Evolutionary conservation across 2,888 invertebrate genomes (phyloP).

Genomic region (Lasioglossum vierecki): DNA sequence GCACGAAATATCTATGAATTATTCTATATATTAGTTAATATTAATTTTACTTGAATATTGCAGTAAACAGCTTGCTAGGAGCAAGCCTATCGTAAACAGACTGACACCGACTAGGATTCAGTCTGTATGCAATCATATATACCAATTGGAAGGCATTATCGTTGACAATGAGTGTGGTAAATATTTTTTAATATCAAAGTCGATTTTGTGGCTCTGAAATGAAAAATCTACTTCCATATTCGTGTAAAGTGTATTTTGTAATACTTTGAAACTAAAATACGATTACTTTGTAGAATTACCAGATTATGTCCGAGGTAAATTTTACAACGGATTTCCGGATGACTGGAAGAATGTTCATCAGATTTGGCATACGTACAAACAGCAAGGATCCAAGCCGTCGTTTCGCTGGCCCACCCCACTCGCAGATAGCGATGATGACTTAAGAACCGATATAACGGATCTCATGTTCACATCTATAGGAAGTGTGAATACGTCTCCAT

Average conservation of each 20-base stretch:
- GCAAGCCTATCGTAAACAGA: constrained; percentile 77
- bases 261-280: not conserved
- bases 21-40: not conserved
- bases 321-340: constrained; percentile 81
- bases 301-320: constrained; percentile 78
- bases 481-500: not conserved
- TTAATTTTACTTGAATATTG: constrained; percentile 27
- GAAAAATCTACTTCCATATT: not conserved
- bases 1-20: not conserved
- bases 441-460: constrained; percentile 75
- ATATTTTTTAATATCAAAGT: not conserved
- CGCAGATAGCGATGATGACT: constrained; percentile 79
- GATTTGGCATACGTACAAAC: constrained; percentile 76
- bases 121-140: constrained; percentile 75
- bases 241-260: not conserved
- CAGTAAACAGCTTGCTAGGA: constrained; percentile 74
- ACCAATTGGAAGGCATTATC: constrained; percentile 75
- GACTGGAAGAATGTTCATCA: constrained; percentile 81
- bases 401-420: constrained; percentile 81
- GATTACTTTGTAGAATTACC: constrained; percentile 74
- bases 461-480: not conserved
- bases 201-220: too few relatives aligned
- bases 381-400: constrained; percentile 63
- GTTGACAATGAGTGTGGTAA: constrained; percentile 75
- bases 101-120: constrained; percentile 67